Evolutionary conservation across 2,888 invertebrate species (phyloP), one percentile per base, ranked within the genome.

Genomic region (Amphipoea lucens): DNA sequence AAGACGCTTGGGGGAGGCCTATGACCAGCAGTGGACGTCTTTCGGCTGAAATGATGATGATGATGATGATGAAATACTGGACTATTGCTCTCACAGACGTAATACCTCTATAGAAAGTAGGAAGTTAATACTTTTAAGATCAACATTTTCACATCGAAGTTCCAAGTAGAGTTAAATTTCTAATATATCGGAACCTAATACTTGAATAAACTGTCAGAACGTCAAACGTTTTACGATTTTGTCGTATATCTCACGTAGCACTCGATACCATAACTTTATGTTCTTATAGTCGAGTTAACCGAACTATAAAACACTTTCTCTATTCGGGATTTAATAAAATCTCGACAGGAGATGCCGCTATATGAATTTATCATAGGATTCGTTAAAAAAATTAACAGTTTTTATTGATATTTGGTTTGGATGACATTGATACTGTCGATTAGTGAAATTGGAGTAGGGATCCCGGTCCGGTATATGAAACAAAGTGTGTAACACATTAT

Each of bases 161-260:
- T 5, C 20, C 20, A 51, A 45, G 45, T 5, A 66, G 66, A 66
- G 62, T 68, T 40, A 57, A 76, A 11, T 80, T 82, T 83, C 68
- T 63, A 68, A 76, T n/a, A n/a, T 14, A 20, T 45, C 17, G 29
- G 71, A 76, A 83, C 65, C 17, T 42, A 76, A 83, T 71, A 77
- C 62, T 82, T 70, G 48, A 73, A 57, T 57, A 65, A 70, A 68
- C 63, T 65, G 82, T 75, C 79, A 83, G 45, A 70, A 62, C 36
- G 48, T 86, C 78, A 78, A 68, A 66, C 40, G 36, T 66, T 84
- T 86, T 86, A 87, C 74, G 87, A 79, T 74, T 83, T 40, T 63
- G 48, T 65, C 60, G 40, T 76, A 72, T 76, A 74, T 54, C 77
- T 77, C 5, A 17, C 12, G n/a, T 36, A 67, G 23, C 73, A 83